These are phyloP conservation scores for Hafferia zeledoni DNA, from an alignment of 2,797 vertebrate genomes.

Conservation along the genomic window DNA sequence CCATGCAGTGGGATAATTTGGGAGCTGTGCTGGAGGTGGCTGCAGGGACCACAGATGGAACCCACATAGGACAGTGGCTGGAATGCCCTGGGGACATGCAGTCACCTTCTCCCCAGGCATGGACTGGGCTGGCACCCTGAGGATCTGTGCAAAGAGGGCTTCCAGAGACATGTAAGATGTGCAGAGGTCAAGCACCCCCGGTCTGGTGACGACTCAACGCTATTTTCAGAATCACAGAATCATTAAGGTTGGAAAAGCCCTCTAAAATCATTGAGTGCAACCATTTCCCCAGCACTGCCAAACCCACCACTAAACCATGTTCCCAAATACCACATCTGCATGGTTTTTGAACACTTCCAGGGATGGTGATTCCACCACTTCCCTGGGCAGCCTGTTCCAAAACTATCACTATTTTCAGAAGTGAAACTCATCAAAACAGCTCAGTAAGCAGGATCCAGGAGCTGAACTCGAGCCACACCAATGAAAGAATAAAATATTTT, in stretches of 20 bases:
- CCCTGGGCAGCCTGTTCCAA: not conserved
- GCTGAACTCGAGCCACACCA: not conserved
- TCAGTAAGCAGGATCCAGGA: not conserved
- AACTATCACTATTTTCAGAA: not conserved
- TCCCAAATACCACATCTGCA: not conserved
- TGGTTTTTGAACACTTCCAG: not conserved
- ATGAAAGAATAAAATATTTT: not conserved
- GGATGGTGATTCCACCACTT: not conserved
- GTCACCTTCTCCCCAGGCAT: not conserved
- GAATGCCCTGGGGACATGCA: fast-evolving
- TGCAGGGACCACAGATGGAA: not conserved
- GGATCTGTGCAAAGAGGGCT: not conserved
- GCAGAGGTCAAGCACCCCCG: not conserved
- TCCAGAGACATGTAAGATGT: not conserved
- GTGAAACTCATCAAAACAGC: constrained; percentile 13
- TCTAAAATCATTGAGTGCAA: not conserved
- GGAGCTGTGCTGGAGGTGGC: not conserved
- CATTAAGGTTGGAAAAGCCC: not conserved
- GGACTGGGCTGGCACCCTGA: not conserved
- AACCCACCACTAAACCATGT: not conserved
- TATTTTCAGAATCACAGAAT: not conserved
- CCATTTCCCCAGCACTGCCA: not conserved
- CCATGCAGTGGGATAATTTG: not conserved
- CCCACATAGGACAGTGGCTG: fast-evolving
- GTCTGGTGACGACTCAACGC: not conserved